Percentiles rank a stretch among this genome's conserved stretches.
Evolutionary conservation across 2,888 invertebrate species (phyloP).

Genomic region (Pseudococcus jackbeardsleyi): DNA sequence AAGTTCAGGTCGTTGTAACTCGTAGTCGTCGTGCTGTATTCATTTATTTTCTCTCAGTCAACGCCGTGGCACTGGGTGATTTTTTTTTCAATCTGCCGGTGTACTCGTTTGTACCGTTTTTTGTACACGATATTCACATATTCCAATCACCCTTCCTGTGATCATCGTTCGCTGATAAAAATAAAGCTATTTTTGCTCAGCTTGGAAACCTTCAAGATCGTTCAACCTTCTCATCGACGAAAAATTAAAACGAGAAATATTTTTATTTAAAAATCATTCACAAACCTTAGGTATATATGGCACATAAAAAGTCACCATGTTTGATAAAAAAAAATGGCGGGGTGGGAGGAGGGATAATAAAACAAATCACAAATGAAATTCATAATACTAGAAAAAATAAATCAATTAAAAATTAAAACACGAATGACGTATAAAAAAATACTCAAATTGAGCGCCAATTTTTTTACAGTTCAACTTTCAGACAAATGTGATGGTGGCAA

Average conservation of each 20-base stretch:
- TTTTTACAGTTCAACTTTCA: neutral
- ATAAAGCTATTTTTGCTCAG: neutral
- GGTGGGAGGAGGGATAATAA: neutral
- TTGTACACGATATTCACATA: neutral
- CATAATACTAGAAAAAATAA: slow-evolving; percentile 3
- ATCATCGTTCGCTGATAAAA: neutral
- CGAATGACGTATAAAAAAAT: neutral
- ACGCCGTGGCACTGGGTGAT: neutral
- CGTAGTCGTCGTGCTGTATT: neutral
- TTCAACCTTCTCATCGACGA: neutral
- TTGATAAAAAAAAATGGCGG: neutral
- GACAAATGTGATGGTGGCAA: neutral
- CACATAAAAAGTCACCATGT: neutral
- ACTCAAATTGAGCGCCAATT: neutral
- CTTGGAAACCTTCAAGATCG: neutral
- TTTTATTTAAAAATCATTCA: slow-evolving; percentile 4
- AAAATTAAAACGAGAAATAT: neutral
- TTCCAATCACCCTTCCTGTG: neutral
- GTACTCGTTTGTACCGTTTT: neutral
- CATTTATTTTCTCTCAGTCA: neutral
- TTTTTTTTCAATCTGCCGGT: neutral
- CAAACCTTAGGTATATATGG: neutral
- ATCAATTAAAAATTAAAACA: neutral
- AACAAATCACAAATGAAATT: slow-evolving; percentile 23
- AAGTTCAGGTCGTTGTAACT: neutral